Base-by-base conservation (phyloP, 2,888 invertebrate genomes). In the Himalopsyche tibetana region DNA sequence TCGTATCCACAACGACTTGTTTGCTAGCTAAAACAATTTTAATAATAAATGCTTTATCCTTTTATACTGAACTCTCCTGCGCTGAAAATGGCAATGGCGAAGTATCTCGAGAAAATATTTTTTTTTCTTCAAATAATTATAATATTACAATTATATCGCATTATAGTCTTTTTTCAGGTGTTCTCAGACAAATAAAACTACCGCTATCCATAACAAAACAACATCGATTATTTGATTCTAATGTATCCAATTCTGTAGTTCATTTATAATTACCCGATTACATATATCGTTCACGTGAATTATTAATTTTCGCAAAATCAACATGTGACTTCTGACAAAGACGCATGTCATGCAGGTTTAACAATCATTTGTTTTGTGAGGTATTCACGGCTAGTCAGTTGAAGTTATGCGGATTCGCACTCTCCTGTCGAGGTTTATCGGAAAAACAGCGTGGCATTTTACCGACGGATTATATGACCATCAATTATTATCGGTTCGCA, bases 401-500 rank as follows among this genome's bases (percentile, higher is more conserved):
- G 38, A 15, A 74, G 74, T 38, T 74, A 74, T 74, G 74, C 74
- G 74, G 36, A 74, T 74, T 74, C 74, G 74, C 38, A 74, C 38
- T 74, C 38, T 74, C 38, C 12, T 74, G 74, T 74, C 38, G 74
- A 74, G 74, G 74, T 74, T 74, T 74, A 74, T 74, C 74, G 74
- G 74, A 74, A 74, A 74, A 74, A 74, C 74, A 28, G 38, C 74
- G 38, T 36, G 36, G 74, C 74, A 38, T 36, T 38, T 38, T 74
- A 74, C 74, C 11, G 74, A 74, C 38, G 38, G 74, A 74, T 74
- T 38, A 74, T 74, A 36, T 74, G 74, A 15, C 84, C 84, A 86
- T 86, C 84, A 84, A 80, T 86, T 86, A 84, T 80, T 80, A 86
- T 86, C 84, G 84, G 84, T 83, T 84, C 80, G 80, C 63, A 69